A percentile compares a stretch with the other conserved stretches of the same genome.
phyloP scores from a whole-genome alignment of 2,113 vertebrate species.

The Theristicus caerulescens region DNA sequence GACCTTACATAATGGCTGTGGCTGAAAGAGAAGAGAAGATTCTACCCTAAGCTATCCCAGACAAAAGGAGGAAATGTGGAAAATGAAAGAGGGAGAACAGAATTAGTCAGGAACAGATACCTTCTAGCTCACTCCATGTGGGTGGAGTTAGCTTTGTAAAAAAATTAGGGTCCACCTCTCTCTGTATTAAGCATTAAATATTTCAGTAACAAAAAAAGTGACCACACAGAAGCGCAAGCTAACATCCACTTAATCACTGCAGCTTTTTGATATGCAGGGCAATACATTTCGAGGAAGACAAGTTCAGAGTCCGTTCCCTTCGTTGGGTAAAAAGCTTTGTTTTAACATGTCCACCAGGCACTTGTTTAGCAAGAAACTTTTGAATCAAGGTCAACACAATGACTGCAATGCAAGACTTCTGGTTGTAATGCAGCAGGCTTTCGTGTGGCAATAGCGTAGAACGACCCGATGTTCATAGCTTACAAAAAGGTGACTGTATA shows the following conservation, averaged over 20 bases:
- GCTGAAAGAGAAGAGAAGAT: neutral
- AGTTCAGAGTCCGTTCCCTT: neutral
- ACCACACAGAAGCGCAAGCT: neutral
- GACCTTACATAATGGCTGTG: neutral
- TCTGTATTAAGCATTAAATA: neutral
- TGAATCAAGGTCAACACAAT: neutral
- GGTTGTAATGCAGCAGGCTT: neutral
- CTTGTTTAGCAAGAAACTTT: neutral
- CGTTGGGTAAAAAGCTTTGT: neutral
- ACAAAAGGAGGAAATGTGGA: neutral
- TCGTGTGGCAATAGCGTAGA: neutral
- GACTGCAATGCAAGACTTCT: neutral
- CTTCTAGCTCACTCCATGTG: neutral
- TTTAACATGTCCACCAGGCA: neutral
- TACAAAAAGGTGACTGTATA: neutral
- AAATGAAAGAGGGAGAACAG: neutral
- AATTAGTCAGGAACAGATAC: neutral
- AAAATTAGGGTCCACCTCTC: neutral
- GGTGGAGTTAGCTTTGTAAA: neutral
- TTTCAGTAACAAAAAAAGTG: neutral
- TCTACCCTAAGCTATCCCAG: neutral
- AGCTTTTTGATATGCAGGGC: neutral
- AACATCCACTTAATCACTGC: neutral
- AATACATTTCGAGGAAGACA: neutral
- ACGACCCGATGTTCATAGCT: neutral